Conservation (phyloP, 2,797 vertebrate genomes). For the Hafferia zeledoni region DNA sequence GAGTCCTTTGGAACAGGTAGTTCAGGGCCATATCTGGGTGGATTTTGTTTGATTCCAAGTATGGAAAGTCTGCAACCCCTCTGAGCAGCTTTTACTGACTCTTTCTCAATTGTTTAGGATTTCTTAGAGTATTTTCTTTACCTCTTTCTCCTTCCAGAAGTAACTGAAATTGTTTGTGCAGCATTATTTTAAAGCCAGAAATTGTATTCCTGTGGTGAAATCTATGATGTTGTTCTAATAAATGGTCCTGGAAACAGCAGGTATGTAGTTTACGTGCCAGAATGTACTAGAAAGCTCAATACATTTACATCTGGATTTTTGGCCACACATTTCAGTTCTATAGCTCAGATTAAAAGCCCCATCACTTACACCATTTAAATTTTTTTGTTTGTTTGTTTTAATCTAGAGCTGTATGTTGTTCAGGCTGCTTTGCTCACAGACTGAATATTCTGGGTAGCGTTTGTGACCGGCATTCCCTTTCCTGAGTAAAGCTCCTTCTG, state of each 20-base stretch:
- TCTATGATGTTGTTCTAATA: not conserved
- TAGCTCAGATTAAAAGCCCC: rapidly evolving
- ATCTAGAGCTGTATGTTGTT: not conserved
- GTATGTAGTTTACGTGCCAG: not conserved
- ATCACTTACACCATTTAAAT: not conserved
- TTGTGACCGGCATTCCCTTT: not conserved
- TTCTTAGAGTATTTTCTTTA: not conserved
- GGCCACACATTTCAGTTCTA: not conserved
- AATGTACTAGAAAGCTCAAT: not conserved
- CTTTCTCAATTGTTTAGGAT: not conserved
- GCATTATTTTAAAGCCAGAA: not conserved
- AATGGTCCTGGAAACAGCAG: not conserved
- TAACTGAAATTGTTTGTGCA: not conserved
- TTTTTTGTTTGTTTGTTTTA: not conserved
- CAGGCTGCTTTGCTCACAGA: not conserved
- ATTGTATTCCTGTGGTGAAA: not conserved
- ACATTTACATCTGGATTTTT: not conserved
- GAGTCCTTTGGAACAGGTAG: not conserved
- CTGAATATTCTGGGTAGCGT: not conserved
- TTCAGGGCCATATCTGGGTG: not conserved
- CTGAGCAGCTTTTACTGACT: not conserved
- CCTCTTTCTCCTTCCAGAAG: not conserved
- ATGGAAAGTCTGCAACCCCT: not conserved
- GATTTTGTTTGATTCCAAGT: not conserved
- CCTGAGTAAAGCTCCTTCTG: not conserved